phyloP scores from a whole-genome alignment of 2,113 vertebrate species.

The Engystomops pustulosus region DNA sequence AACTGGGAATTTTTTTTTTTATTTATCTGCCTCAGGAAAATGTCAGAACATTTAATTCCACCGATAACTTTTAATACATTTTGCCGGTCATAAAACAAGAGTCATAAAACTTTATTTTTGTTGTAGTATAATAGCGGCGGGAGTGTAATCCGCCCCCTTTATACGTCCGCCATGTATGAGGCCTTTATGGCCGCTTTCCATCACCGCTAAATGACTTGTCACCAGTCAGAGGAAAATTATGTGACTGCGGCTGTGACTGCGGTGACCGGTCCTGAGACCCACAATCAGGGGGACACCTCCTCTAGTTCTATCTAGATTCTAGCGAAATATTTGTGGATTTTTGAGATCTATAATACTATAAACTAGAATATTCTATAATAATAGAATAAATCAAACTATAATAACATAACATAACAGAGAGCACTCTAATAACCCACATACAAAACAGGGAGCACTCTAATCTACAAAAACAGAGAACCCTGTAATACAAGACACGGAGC shows the following conservation, averaged over 20 bases:
- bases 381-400: too few species aligned
- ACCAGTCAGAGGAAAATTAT: background rate
- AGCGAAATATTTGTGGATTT: too few species aligned
- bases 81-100: conserved; percentile 15
- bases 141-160: conserved; percentile 32
- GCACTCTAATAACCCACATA: background rate
- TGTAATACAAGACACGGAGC: too few species aligned
- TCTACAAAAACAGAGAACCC: too few species aligned
- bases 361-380: too few species aligned
- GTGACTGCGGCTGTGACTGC: background rate
- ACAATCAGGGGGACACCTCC: too few species aligned
- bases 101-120: conserved; percentile 46
- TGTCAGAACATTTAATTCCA: conserved; percentile 44
- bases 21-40: conserved; percentile 27
- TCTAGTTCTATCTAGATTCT: too few species aligned
- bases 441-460: background rate
- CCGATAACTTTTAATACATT: conserved; percentile 18
- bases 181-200: conserved; percentile 31
- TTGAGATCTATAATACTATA: too few species aligned
- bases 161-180: conserved; percentile 22
- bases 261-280: background rate
- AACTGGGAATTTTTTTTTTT: conserved; percentile 1
- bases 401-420: too few species aligned
- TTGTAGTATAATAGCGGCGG: background rate
- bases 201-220: conserved; percentile 25